Evolutionary conservation across 2,888 invertebrate species (phyloP).

Genomic region (Zygothrica quintamaculata): DNA sequence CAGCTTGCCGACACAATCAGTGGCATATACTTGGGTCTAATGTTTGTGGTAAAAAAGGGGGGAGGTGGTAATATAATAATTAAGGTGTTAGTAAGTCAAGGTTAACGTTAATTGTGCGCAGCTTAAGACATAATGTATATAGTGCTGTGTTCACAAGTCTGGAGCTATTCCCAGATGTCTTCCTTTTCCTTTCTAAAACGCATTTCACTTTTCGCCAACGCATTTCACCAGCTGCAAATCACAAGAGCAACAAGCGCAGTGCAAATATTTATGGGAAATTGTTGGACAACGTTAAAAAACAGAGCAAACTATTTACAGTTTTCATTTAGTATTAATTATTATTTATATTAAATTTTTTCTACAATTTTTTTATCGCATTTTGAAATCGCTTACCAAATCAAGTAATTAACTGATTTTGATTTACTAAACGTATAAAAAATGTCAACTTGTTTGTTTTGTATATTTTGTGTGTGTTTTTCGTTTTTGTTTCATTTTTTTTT

Average conservation of each 20-base stretch:
- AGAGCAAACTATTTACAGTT: conserved; percentile 27
- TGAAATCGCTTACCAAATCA: conserved; percentile 75
- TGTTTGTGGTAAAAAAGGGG: conserved; percentile 11
- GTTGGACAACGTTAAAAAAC: conserved; percentile 49
- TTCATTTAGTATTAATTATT: conserved; percentile 17
- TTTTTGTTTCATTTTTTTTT: conserved; percentile 16
- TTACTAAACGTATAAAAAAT: conserved; percentile 79
- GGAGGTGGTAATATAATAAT: conserved; percentile 36
- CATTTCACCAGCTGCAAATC: conserved; percentile 38
- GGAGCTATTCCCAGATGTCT: conserved; percentile 28
- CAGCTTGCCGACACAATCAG: conserved; percentile 26
- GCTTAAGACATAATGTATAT: too few relatives aligned
- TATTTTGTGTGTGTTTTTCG: conserved; percentile 1
- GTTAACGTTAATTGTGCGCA: conserved; percentile 58
- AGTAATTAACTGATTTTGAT: conserved; percentile 82
- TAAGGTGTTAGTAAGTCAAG: conserved; percentile 72
- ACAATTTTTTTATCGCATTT: conserved; percentile 50
- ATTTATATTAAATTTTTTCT: conserved; percentile 18
- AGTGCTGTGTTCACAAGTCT: conserved; percentile 2
- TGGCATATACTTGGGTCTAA: too few relatives aligned
- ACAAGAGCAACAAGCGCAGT: conserved; percentile 16
- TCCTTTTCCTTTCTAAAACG: conserved; percentile 75
- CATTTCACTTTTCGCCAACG: conserved; percentile 74
- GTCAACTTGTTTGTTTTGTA: conserved; percentile 60
- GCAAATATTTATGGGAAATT: conserved; percentile 69